A percentile compares a stretch with the other conserved stretches of the same genome.
phyloP scores from a whole-genome alignment of 2,797 vertebrate genomes.

The Coranthus polyacanthus region DNA sequence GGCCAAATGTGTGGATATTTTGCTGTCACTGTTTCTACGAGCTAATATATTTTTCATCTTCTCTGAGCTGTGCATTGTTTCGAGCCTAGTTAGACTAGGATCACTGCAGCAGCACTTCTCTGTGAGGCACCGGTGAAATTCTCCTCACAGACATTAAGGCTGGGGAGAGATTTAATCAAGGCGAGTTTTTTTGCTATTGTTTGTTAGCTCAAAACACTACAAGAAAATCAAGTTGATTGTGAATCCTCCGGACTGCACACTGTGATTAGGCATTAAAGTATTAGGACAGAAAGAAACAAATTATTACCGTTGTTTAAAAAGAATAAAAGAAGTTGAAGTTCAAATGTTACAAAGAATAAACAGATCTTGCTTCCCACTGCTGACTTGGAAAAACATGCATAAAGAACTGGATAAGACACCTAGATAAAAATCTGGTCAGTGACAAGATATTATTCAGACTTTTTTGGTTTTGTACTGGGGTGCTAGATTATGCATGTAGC shows the following conservation, averaged over 20 bases:
- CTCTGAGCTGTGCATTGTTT: constrained; percentile 28
- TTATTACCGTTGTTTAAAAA: constrained; percentile 4
- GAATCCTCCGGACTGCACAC: constrained; percentile 11
- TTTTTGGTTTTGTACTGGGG: constrained; percentile 25
- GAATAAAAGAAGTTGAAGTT: constrained; percentile 4
- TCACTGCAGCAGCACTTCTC: constrained; percentile 25
- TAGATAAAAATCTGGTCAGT: constrained; percentile 37
- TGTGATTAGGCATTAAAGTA: constrained; percentile 33
- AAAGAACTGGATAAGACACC: constrained; percentile 30
- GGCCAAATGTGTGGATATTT: constrained; percentile 39
- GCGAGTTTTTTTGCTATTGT: constrained; percentile 13
- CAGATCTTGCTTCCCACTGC: constrained; percentile 11
- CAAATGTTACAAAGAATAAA: constrained; percentile 25
- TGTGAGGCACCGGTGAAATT: constrained; percentile 17
- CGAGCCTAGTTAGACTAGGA: constrained; percentile 24
- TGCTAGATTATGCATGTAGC: constrained; percentile 38
- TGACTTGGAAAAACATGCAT: constrained; percentile 28
- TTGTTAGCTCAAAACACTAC: constrained; percentile 28
- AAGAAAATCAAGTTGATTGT: constrained; percentile 25
- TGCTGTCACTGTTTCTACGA: constrained; percentile 37
- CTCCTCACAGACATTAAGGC: constrained; percentile 20
- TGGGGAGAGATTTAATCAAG: constrained; percentile 39
- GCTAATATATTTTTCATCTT: constrained; percentile 21
- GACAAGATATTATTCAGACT: constrained; percentile 30
- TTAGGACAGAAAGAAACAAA: not conserved